Conservation (phyloP, 2,113 vertebrate species). For the Myanophis thanlyinensis region DNA sequence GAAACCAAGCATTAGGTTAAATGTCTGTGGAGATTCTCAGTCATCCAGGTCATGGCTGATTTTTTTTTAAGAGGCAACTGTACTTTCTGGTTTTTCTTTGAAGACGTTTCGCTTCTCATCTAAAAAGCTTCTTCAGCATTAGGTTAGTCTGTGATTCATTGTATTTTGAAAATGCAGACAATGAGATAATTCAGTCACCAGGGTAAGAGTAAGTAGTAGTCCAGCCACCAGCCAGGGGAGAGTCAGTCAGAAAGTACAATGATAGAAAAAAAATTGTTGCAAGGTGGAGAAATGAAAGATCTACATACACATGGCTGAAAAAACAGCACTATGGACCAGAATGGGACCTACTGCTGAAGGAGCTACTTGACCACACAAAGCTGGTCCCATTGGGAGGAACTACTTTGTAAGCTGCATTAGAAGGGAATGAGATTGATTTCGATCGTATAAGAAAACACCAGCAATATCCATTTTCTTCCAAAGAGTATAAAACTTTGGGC, state of each 20-base stretch:
- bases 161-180: too few relatives aligned
- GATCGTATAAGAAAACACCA: too few relatives aligned
- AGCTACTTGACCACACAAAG: background rate
- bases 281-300: background rate
- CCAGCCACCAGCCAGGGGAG: background rate
- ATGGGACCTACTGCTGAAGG: background rate
- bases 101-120: too few relatives aligned
- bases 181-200: background rate
- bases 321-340: too few relatives aligned
- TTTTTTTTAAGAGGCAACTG: too few relatives aligned
- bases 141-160: too few relatives aligned
- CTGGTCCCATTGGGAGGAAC: background rate
- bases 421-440: background rate
- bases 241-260: background rate
- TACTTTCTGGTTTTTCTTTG: too few relatives aligned
- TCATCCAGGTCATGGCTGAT: too few relatives aligned
- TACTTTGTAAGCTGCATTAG: background rate
- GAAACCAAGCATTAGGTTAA: too few relatives aligned
- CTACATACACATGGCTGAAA: background rate
- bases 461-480: background rate
- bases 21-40: too few relatives aligned
- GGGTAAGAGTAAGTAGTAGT: background rate
- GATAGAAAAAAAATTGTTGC: background rate
- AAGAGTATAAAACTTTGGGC: background rate
- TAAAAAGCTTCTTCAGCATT: too few relatives aligned